These are phyloP conservation scores for Gastracanthus pulcherrimus DNA, from an alignment of 2,888 invertebrate genomes.

Conservation along the genomic window DNA sequence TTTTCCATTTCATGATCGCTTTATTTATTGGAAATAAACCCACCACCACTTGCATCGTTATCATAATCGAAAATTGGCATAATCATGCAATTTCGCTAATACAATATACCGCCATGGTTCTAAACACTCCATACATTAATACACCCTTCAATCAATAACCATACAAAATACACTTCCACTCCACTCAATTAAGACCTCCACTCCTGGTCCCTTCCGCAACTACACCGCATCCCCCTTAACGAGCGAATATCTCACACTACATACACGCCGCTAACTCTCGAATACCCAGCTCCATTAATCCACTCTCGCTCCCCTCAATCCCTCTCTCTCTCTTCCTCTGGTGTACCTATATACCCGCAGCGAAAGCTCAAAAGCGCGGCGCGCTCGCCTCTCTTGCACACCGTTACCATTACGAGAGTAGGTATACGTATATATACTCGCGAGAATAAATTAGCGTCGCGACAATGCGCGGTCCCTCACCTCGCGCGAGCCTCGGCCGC, in stretches of 20 bases:
- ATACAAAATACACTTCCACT: neutral
- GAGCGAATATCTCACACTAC: slow-evolving; percentile 6
- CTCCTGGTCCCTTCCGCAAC: neutral
- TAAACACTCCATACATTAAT: too few species aligned
- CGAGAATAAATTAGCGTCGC: slow-evolving; percentile 51
- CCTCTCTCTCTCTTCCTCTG: neutral
- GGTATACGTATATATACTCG: too few species aligned
- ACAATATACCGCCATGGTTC: too few species aligned
- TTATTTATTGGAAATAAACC: too few species aligned
- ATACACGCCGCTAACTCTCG: neutral
- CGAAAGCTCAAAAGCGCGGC: slow-evolving; percentile 10
- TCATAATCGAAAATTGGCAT: too few species aligned
- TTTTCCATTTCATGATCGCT: too few species aligned
- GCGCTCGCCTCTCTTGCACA: neutral
- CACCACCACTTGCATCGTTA: too few species aligned
- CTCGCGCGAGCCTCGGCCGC: neutral
- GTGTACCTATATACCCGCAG: neutral
- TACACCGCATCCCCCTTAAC: neutral
- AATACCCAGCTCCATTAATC: slow-evolving; percentile 20
- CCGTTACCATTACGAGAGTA: slow-evolving; percentile 38
- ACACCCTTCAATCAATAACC: neutral
- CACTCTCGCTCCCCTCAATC: neutral
- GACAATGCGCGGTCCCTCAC: slow-evolving; percentile 45
- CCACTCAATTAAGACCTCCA: slow-evolving; percentile 20
- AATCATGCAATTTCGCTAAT: too few species aligned